These are phyloP conservation scores for Astropecten irregularis DNA, from an alignment of 53 echinoderm and acorn worm genomes.

Conservation along the genomic window DNA sequence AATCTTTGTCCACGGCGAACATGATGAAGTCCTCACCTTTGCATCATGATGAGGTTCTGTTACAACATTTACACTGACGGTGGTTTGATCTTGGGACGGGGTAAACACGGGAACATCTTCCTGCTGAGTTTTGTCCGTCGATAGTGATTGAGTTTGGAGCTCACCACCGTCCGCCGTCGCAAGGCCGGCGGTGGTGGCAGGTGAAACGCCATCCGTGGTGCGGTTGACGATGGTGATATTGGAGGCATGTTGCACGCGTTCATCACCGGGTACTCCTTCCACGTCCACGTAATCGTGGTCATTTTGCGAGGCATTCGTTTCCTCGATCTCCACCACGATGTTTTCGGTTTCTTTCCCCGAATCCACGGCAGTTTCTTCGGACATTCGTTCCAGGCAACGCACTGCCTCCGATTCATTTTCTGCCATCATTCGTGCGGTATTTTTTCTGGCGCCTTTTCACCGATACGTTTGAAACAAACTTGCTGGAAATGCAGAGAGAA, in stretches of 20 bases:
- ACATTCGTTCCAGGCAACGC: slow-evolving; percentile 9
- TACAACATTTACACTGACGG: background rate
- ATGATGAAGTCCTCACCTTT: background rate
- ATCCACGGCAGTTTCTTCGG: background rate
- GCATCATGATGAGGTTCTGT: background rate
- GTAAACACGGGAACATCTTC: too few relatives aligned
- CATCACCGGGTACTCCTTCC: too few relatives aligned
- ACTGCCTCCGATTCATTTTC: slow-evolving; percentile 3
- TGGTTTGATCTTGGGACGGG: too few relatives aligned
- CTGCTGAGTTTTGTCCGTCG: too few relatives aligned
- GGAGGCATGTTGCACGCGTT: background rate
- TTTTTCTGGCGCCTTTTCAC: slow-evolving; percentile 35
- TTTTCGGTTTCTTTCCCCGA: background rate
- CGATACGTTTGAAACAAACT: slow-evolving; percentile 49
- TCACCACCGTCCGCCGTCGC: too few relatives aligned
- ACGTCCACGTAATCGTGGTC: slow-evolving; percentile 47
- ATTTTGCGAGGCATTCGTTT: background rate
- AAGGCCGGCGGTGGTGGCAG: too few relatives aligned
- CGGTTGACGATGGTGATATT: slow-evolving; percentile 9
- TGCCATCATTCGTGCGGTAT: slow-evolving; percentile 9
- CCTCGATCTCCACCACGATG: background rate
- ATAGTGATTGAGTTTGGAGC: too few relatives aligned
- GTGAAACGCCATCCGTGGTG: too few relatives aligned
- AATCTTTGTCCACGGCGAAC: slow-evolving; percentile 20
- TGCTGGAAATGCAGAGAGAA: slow-evolving; percentile 32